Evolutionary conservation across 2,797 vertebrate genomes (phyloP), one percentile per base, ranked within the genome.

Genomic region (Vireo griseus): DNA sequence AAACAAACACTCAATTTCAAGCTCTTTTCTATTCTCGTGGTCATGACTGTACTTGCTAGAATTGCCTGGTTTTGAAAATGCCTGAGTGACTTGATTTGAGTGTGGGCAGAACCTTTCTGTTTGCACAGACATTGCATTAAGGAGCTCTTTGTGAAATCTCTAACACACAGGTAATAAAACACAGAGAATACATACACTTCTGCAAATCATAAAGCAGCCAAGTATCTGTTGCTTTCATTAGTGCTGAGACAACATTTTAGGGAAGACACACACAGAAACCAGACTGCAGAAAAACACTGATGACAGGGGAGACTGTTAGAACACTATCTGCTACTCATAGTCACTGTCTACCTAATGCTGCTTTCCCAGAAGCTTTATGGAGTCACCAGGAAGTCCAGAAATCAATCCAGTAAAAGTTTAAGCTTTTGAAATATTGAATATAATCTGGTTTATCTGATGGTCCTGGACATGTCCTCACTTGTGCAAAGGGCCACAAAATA

Each of bases 201-300:
- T 20, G 28, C 47, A 94, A 94, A 81, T 74, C 52, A 37, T 18
- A 82, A 75, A 93, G 71, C 88, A 54, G 87, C 63, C 80, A 74
- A 75, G 3, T 51, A 81, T 15, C 33, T 25, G 40, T 58, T 88
- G 84, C 35, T 90, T 74, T 81, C 29, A 45, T 48, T 54, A 82
- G 82, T 65, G 86, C 84, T 71, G 73, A 94, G 90, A 87, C 83
- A 95, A 94, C 45, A 50, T 57, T 54, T 87, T 66, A 88, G 50
- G 83, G 81, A 79, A 87, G 95, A 94, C 54, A 94, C 65, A 90
- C 77, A 37, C 19, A 75, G 86, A 69, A 92, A n/a, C 44, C 44
- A 17, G 59, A 65, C 47, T 33, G 86, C 1, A 89, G 66, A 86
- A 94, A 33, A 91, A 88, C 74, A 74, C 26, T 45, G 25, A 73